Evolutionary conservation across 2,113 vertebrate species (phyloP), one percentile per base, ranked within the genome.

Genomic region (Eulemur macaco): DNA sequence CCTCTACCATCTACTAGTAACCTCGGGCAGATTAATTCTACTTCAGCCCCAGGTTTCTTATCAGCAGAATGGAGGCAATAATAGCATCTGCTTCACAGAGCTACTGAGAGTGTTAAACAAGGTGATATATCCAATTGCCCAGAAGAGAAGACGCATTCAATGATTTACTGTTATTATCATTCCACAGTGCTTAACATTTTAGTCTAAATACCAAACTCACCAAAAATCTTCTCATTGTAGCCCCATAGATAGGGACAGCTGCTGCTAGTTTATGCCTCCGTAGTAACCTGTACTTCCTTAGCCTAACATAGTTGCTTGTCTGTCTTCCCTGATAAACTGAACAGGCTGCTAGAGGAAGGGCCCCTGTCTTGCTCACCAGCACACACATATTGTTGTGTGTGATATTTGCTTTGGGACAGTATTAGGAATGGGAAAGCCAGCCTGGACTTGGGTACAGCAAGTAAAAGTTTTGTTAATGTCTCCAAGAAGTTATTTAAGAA

Each of bases 311-410:
- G 23, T 27, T 21, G 8, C 58, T 45, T 31, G 7, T 66, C 52
- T 39, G n/a, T 66, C 11, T 86, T 71, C 20, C 14, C 17, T 6
- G 29, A 39, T 42, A 42, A 71, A 6, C 25, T 81, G 39, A 68
- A 56, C 45, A 73, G 25, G 31, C 8, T 47, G 21, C 54, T 56
- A 25, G 14, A 76, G 66, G n/a, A 63, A 71, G 42, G 27, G 45
- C 31, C 10, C 11, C 9, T 17, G 29, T 39, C 37, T 23, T 74
- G 42, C 15, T 91, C 37, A 23, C 18, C 29, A 54, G 25, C 5
- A 8, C 17, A 23, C 14, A 23, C 2, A 0, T 21, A 8, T 15
- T 7, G 7, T 76, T 39, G 13, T 83, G 37, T 6, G 0, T 8
- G 25, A n/a, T 25, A 27, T 89, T 95, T 76, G n/a, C 78, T 4